Conservation (phyloP, 2,797 vertebrate species). For the Siniperca scherzeri region DNA sequence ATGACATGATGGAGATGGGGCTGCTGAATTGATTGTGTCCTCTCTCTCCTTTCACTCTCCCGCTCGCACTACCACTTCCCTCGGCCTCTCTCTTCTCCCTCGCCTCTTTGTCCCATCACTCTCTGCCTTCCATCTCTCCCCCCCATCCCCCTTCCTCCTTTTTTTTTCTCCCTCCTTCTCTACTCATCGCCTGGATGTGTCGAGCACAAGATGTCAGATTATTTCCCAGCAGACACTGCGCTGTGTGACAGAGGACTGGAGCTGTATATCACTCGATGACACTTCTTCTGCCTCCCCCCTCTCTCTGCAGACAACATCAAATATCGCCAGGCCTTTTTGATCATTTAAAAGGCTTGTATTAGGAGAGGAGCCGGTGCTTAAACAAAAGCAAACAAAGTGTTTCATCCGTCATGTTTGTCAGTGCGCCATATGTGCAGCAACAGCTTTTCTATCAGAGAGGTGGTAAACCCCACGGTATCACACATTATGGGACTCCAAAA, state of each 20-base stretch:
- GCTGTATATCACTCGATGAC: conserved; percentile 81
- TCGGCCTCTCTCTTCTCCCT: conserved; percentile 46
- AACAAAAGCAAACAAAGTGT: conserved; percentile 83
- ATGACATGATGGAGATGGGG: conserved; percentile 83
- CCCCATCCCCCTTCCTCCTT: conserved; percentile 9
- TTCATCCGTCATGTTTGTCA: conserved; percentile 82
- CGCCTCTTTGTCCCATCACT: conserved; percentile 67
- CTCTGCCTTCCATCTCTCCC: conserved; percentile 45
- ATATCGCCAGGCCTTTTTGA: conserved; percentile 80
- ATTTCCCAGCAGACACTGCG: conserved; percentile 82
- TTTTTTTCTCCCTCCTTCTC: conserved; percentile 42
- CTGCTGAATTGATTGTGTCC: conserved; percentile 79
- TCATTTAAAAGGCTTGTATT: conserved; percentile 83
- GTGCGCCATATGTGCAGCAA: conserved; percentile 74
- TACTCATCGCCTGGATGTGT: conserved; percentile 72
- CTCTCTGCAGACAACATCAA: conserved; percentile 79
- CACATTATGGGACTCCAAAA: conserved; percentile 36
- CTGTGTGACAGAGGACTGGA: conserved; percentile 79
- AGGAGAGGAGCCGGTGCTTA: conserved; percentile 72
- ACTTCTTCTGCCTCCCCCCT: conserved; percentile 61
- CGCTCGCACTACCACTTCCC: conserved; percentile 41
- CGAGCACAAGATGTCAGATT: conserved; percentile 83
- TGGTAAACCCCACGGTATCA: conserved; percentile 56
- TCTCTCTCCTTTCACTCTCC: conserved; percentile 66
- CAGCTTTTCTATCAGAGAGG: conserved; percentile 69